Percentiles rank a stretch among this genome's conserved stretches.
These are phyloP conservation scores for Probaryconus sp. DNA, from an alignment of 1,140 invertebrate genomes.

Conservation along the genomic window DNA sequence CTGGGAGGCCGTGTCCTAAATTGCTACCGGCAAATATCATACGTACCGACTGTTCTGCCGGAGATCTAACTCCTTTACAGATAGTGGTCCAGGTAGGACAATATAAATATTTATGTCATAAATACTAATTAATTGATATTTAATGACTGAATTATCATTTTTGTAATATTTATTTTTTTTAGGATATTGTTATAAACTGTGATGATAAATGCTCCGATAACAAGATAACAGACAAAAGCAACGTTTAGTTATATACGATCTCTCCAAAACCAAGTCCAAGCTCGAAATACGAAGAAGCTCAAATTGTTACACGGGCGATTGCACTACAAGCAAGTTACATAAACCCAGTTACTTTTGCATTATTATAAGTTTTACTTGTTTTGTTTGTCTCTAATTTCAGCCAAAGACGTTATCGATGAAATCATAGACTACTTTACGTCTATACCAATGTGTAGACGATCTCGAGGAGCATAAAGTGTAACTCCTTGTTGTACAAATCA, in stretches of 20 bases:
- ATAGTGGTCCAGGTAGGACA: conserved; percentile 75
- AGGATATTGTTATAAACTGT: conserved; percentile 59
- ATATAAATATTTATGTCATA: conserved; percentile 1
- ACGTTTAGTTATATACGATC: conserved; percentile 32
- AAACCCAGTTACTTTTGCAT: conserved; percentile 1
- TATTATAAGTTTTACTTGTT: conserved; percentile 62
- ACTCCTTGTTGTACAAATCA: conserved; percentile 42
- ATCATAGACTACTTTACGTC: conserved; percentile 14
- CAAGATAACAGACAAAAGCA: conserved; percentile 47
- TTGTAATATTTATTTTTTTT: background rate
- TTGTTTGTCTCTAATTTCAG: conserved; percentile 63
- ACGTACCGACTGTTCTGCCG: conserved; percentile 70
- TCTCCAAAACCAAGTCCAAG: conserved; percentile 33
- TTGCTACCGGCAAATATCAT: conserved; percentile 70
- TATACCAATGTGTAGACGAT: too few relatives aligned
- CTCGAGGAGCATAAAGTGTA: conserved; percentile 10
- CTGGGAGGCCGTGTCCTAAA: conserved; percentile 74
- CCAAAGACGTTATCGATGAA: conserved; percentile 70
- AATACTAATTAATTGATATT: conserved; percentile 5
- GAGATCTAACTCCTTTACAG: conserved; percentile 76
- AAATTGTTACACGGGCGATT: conserved; percentile 16
- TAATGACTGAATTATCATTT: background rate
- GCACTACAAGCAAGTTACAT: conserved; percentile 11
- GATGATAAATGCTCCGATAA: conserved; percentile 30
- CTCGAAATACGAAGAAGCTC: conserved; percentile 31